Conservation (phyloP, 2,797 vertebrate genomes). For the Oophaga sylvatica region DNA sequence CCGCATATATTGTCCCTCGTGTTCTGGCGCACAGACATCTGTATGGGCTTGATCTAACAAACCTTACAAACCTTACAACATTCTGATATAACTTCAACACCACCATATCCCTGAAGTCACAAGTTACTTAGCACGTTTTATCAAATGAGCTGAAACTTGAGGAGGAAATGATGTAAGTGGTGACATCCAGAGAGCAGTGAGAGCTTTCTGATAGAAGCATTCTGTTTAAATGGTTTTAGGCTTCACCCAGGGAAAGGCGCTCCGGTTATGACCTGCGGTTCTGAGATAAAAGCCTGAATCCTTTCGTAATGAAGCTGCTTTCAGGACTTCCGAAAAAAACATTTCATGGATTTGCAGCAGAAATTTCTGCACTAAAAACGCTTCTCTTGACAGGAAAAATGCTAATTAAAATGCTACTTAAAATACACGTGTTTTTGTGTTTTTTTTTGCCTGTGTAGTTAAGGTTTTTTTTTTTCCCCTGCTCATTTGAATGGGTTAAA, state of each 20-base stretch:
- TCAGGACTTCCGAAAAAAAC: neutral
- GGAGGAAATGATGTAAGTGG: conserved; percentile 13
- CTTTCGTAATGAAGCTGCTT: neutral
- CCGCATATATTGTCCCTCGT: neutral
- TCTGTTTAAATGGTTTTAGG: neutral
- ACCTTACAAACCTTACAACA: conserved; percentile 1
- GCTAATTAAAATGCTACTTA: no score
- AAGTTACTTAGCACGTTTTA: conserved; percentile 7
- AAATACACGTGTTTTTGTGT: no score
- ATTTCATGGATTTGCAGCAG: no score
- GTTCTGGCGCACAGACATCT: neutral
- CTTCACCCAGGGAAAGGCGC: neutral
- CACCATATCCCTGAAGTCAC: neutral
- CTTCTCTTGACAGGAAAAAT: no score
- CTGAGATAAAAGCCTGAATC: neutral
- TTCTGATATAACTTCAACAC: conserved; percentile 1
- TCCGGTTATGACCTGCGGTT: no score
- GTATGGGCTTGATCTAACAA: neutral
- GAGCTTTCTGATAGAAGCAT: neutral
- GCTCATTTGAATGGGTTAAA: no score
- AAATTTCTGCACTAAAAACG: no score
- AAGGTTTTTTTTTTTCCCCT: no score
- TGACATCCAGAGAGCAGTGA: neutral
- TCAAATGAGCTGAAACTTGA: neutral
- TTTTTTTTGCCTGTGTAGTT: no score